Evolutionary conservation across 2,888 invertebrate species (phyloP).

Genomic region (Parnassius glacialis): DNA sequence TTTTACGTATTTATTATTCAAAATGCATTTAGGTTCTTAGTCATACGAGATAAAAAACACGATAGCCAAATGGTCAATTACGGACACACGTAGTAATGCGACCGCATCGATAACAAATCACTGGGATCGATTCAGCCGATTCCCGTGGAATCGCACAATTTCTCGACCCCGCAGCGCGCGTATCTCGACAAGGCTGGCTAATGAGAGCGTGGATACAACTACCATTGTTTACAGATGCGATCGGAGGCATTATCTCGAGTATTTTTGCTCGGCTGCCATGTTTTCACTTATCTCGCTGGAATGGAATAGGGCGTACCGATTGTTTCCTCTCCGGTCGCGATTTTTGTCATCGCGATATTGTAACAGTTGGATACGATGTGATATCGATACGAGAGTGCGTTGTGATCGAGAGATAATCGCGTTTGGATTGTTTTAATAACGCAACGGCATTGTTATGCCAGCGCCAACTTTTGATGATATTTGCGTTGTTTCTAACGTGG

Average conservation of each 20-base stretch:
- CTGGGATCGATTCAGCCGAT: conserved; percentile 57
- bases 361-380: conserved; percentile 38
- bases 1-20: too few species aligned
- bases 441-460: conserved; percentile 32
- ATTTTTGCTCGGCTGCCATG: conserved; percentile 75
- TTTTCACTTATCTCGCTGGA: conserved; percentile 68
- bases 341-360: conserved; percentile 61
- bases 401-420: conserved; percentile 37
- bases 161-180: conserved; percentile 29
- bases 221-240: conserved; percentile 77
- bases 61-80: conserved; percentile 34
- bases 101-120: conserved; percentile 61
- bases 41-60: background rate
- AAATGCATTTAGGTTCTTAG: background rate
- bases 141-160: conserved; percentile 64
- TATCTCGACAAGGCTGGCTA: conserved; percentile 68
- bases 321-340: conserved; percentile 56
- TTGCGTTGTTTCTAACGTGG: conserved; percentile 21
- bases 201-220: conserved; percentile 73
- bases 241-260: conserved; percentile 63
- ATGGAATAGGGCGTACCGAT: conserved; percentile 60
- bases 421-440: conserved; percentile 32
- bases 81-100: conserved; percentile 33
- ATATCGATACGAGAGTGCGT: conserved; percentile 37
- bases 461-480: conserved; percentile 29